Conservation (phyloP, 2,113 vertebrate genomes). For the Atherinomorus stipes region DNA sequence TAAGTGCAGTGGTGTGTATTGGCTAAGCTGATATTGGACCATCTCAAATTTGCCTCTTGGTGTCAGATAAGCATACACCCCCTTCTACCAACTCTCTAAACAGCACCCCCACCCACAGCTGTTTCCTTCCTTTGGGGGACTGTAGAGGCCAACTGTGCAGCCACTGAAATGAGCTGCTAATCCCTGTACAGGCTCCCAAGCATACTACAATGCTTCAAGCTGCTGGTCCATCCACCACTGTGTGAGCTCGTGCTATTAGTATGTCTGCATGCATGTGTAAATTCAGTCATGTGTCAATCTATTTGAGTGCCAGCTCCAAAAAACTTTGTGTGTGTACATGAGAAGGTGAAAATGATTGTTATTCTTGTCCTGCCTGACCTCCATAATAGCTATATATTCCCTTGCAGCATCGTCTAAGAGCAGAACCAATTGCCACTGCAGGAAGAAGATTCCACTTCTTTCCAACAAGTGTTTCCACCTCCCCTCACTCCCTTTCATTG, state of each 20-base stretch:
- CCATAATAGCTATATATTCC: slow-evolving; percentile 57
- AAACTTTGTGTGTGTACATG: slow-evolving; percentile 26
- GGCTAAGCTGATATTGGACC: slow-evolving; percentile 73
- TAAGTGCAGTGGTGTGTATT: slow-evolving; percentile 73
- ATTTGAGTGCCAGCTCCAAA: slow-evolving; percentile 61
- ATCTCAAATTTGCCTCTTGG: slow-evolving; percentile 76
- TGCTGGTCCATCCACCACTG: slow-evolving; percentile 49
- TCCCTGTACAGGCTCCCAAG: slow-evolving; percentile 76
- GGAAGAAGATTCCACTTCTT: slow-evolving; percentile 73
- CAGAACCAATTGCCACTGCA: slow-evolving; percentile 28
- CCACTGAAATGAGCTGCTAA: slow-evolving; percentile 82
- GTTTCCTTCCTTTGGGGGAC: slow-evolving; percentile 70
- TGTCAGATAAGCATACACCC: slow-evolving; percentile 74
- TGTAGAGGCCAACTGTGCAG: slow-evolving; percentile 74
- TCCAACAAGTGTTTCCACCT: slow-evolving; percentile 85
- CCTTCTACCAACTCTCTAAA: slow-evolving; percentile 10
- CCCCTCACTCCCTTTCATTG: slow-evolving; percentile 56
- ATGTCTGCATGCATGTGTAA: slow-evolving; percentile 22
- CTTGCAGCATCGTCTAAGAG: slow-evolving; percentile 35
- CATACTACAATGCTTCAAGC: slow-evolving; percentile 73
- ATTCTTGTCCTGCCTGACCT: slow-evolving; percentile 58
- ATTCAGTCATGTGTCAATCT: slow-evolving; percentile 65
- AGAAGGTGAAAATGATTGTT: slow-evolving; percentile 70
- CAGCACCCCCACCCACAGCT: slow-evolving; percentile 56
- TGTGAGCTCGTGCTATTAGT: slow-evolving; percentile 34